Evolutionary conservation across 1,140 invertebrate genomes (phyloP).

Genomic region (Adelges cooleyi): DNA sequence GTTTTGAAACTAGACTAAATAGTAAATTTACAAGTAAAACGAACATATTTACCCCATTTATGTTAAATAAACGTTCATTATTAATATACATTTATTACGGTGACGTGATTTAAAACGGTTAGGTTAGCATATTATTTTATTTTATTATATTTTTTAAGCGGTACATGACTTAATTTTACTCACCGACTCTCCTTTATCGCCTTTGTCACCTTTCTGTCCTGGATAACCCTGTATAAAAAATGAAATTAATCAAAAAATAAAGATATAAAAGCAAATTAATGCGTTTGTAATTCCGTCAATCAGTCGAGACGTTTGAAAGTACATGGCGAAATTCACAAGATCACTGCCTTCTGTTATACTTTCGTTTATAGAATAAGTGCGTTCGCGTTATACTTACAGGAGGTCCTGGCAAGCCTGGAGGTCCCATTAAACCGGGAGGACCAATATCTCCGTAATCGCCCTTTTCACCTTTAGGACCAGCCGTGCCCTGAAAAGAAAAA

Average conservation of each 20-base stretch:
- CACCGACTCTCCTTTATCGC: conserved; percentile 85
- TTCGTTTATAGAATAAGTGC: too few relatives aligned
- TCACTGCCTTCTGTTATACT: not conserved
- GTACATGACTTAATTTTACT: conserved; percentile 43
- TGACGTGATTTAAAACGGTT: too few relatives aligned
- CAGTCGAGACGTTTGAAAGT: not conserved
- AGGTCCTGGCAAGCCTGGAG: conserved; percentile 70
- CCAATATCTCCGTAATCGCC: conserved; percentile 85
- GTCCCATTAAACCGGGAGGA: conserved; percentile 72
- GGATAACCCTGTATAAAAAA: conserved; percentile 59
- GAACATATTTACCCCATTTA: too few relatives aligned
- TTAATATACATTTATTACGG: too few relatives aligned
- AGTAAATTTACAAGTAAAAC: too few relatives aligned
- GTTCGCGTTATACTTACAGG: conserved; percentile 48
- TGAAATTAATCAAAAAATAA: not conserved
- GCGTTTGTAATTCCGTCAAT: not conserved
- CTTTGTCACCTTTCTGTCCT: conserved; percentile 76
- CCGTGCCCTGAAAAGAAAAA: conserved; percentile 47
- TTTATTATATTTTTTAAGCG: too few relatives aligned
- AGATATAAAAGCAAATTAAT: not conserved
- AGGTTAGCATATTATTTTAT: too few relatives aligned
- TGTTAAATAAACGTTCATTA: too few relatives aligned
- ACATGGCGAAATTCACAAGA: not conserved
- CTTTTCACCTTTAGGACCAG: conserved; percentile 76
- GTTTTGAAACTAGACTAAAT: too few relatives aligned